These are phyloP conservation scores for Lophura nycthemera DNA, from an alignment of 2,113 vertebrate species.

Conservation along the genomic window DNA sequence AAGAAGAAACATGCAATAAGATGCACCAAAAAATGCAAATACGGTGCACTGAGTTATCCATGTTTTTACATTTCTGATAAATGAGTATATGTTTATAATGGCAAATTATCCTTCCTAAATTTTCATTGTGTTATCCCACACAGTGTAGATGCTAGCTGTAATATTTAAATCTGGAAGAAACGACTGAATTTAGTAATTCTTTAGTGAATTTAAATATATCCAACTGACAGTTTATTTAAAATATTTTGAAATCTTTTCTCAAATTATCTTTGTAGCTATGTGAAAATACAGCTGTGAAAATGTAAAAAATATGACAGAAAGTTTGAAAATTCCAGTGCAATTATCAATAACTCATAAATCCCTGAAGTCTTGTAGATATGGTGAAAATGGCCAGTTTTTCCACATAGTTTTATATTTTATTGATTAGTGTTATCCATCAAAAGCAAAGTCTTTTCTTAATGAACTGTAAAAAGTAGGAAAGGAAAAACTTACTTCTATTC, in stretches of 20 bases:
- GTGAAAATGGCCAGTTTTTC: neutral
- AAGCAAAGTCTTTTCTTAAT: neutral
- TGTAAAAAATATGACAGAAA: neutral
- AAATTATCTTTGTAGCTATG: neutral
- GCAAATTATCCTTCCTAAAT: neutral
- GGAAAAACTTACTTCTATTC: conserved; percentile 78
- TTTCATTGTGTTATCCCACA: neutral
- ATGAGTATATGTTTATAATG: neutral
- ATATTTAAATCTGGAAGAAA: neutral
- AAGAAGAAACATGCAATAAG: conserved; percentile 43
- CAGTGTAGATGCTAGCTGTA: neutral
- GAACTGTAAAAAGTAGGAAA: neutral
- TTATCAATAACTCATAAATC: neutral
- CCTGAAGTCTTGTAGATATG: neutral
- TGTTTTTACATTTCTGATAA: neutral
- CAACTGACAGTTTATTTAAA: neutral
- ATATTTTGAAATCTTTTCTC: neutral
- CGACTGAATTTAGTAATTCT: neutral
- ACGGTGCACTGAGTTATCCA: neutral
- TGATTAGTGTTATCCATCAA: neutral
- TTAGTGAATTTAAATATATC: neutral
- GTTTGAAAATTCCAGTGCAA: neutral
- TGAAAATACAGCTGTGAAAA: neutral
- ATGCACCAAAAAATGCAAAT: neutral
- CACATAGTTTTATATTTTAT: neutral